Base-by-base conservation (phyloP, 2,888 invertebrate genomes). In the Ophioninae sp. region DNA sequence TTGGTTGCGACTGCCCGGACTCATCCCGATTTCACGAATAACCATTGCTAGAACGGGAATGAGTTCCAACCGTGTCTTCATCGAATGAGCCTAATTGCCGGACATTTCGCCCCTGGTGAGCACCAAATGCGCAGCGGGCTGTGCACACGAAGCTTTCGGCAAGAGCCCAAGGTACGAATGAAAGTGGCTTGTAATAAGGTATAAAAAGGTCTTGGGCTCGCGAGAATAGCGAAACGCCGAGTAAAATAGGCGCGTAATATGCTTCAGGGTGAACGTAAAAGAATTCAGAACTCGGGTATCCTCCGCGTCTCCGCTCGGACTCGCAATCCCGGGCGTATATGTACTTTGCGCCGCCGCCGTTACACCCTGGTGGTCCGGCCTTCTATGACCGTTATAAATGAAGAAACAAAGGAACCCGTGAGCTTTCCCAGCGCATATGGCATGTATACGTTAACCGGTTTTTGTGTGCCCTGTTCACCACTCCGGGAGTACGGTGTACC, bases 351-450 rank as follows among this genome's bases (percentile, higher is more conserved):
- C 68, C 37, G 79, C 80, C 59, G 41, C 50, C 61, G 64, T 72
- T 75, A 70, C 69, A 79, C 75, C 79, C 70, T 30, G 68, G 68
- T 44, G 77, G 10, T 74, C 78, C 82, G 30, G 81, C 82, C 81
- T 77, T 82, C 70, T 50, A 50, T 81, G 50, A 75, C 68, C 73
- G 78, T 76, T 85, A 86, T 85, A 85, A 87, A 82, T 85, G 85
- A 86, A 85, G 73, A 86, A 87, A 89, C 89, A 89, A 89, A 89
- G 87, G 89, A 44, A 59, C 72, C 20, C 50, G 50, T 50, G 67
- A 77, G 83, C 68, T 72, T 77, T 80, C 20, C 72, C 79, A 84
- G 83, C 85, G 85, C 79, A 82, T 61, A 41, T 20, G 50, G 50
- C 50, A 50, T 50, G 17, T 50, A 17, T 83, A 84, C 85, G 85